phyloP scores from a whole-genome alignment of 53 echinoderm and acorn worm species.

The Antedon mediterranea region DNA sequence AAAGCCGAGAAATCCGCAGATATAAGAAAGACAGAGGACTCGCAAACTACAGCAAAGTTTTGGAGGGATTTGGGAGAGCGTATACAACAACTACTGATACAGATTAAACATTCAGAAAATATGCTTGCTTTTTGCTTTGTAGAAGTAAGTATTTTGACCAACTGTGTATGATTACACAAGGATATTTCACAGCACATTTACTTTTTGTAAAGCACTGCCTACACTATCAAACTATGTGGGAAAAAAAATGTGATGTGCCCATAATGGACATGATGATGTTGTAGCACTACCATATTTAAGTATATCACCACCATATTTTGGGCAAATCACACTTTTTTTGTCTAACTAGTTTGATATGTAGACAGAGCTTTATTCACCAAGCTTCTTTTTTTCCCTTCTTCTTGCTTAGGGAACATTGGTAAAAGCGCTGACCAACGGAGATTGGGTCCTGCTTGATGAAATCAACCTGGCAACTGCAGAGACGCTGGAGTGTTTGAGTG shows the following conservation, averaged over 20 bases:
- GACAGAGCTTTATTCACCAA: too few relatives aligned
- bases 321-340: too few relatives aligned
- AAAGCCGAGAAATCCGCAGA: background rate
- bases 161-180: too few relatives aligned
- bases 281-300: too few relatives aligned
- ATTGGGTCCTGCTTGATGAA: constrained; percentile 86
- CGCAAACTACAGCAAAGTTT: constrained; percentile 14
- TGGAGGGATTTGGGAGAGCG: constrained; percentile 55
- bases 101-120: constrained; percentile 73
- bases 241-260: too few relatives aligned
- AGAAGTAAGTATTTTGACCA: constrained; percentile 42
- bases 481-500: constrained; percentile 89
- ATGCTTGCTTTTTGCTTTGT: constrained; percentile 86
- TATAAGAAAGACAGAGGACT: constrained; percentile 11
- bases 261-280: too few relatives aligned
- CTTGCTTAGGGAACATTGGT: constrained; percentile 68
- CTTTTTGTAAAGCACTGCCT: too few relatives aligned
- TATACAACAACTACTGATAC: constrained; percentile 43
- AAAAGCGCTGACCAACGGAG: constrained; percentile 59
- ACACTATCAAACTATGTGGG: too few relatives aligned
- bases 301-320: too few relatives aligned
- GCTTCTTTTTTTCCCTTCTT: too few relatives aligned
- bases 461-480: constrained; percentile 96
- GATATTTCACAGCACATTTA: too few relatives aligned
- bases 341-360: too few relatives aligned